Evolutionary conservation across 2,113 vertebrate species (phyloP), one percentile per base, ranked within the genome.

Genomic region (Eira barbara): DNA sequence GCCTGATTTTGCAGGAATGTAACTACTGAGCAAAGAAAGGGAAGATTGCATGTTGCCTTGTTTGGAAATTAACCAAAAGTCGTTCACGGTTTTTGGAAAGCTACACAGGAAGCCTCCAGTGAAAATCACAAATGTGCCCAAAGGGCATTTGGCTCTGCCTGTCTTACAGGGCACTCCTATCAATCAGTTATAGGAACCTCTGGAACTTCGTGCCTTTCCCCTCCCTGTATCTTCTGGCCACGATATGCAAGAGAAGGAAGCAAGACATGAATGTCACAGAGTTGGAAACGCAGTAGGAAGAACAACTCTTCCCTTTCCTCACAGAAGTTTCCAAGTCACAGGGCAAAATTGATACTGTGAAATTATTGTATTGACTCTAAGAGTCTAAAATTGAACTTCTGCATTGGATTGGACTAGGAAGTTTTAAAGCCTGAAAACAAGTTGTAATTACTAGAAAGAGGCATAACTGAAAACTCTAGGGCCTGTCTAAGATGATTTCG

Each of bases 141-240:
- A 20, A 67, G 27, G 42, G 17, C 39, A 8, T 11, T 25, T 82
- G 39, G 36, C 12, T 45, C 36, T 39, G 10, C 52, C 21, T 4
- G 4, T 20, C n/a, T 61, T 49, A 45, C 6, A 29, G 10, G 20
- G 14, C 7, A 4, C 25, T 31, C 29, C 55, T 23, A 31, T 29
- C n/a, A 3, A 12, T 14, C 29, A 8, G 0, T 36, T 47, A 52
- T 0, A 73, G 39, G 78, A 4, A 42, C 13, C 7, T 7, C 6
- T 3, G 29, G 21, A 45, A 61, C 52, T 83, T 39, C 63, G n/a
- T 9, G n/a, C 4, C 18, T 71, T 34, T 29, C 36, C 13, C 20
- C 13, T 47, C 1, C 34, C 5, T 42, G 10, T 36, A 2, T 17
- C 25, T 55, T 18, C 29, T 23, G 31, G 4, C 55, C 45, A 15